Evolutionary conservation across 2,888 invertebrate genomes (phyloP), one percentile per base, ranked within the genome.

Genomic region (Alloplasta piceator): DNA sequence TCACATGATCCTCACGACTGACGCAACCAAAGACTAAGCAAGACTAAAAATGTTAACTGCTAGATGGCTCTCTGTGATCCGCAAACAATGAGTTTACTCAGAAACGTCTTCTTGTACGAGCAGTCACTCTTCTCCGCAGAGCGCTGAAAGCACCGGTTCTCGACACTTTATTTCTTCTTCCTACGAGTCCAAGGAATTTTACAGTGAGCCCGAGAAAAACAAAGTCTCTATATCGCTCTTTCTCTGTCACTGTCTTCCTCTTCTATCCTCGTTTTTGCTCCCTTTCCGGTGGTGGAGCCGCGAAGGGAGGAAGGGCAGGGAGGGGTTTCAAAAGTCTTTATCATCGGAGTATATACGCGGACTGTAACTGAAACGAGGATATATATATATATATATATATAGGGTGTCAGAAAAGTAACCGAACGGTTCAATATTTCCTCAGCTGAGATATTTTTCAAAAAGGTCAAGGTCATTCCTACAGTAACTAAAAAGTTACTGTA

Each of bases 311-410:
- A 26, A 26, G 26, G 3, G 26, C 1, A 26, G 26, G 26, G 26
- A 26, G 26, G 46, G 43, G 56, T 58, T 73, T 46, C 58, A 50
- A 14, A 67, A 63, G 73, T 77, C 80, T 80, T 80, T 77, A 77
- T 80, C 80, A 73, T 58, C 77, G 60, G 43, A 48, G 60, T 12
- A 48, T 60, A 66, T 56, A 68, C 41, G 64, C 41, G 38, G 9
- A 52, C 10, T 46, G 50, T 50, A 50, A 67, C 58, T 58, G 66
- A 74, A 66, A 58, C 58, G 41, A 58, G 67, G 26, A 26, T 26
- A 26, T 26, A 26, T 26, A 26, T 26, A 26, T 26, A n/a, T n/a
- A n/a, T n/a, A n/a, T n/a, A n/a, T n/a, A n/a, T n/a, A n/a, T n/a
- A n/a, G n/a, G n/a, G n/a, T n/a, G n/a, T n/a, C n/a, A n/a, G n/a